Evolutionary conservation across 2,888 invertebrate genomes (phyloP).

Genomic region (Bellardia pandia): DNA sequence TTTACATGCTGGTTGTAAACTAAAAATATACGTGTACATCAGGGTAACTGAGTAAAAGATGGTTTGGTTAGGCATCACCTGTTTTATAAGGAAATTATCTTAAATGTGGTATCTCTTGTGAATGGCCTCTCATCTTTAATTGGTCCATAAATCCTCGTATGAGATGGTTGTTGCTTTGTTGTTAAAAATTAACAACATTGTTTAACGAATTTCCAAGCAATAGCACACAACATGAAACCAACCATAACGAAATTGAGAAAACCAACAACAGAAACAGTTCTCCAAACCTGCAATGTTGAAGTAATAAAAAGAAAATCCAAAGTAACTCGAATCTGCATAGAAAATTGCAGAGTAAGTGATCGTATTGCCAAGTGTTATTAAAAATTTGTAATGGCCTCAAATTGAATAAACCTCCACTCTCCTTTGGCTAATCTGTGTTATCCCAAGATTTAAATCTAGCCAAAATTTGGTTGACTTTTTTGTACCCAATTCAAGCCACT

Average conservation of each 20-base stretch:
- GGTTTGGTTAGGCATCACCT: constrained; percentile 32
- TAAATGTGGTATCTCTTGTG: neutral
- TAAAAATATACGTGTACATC: neutral
- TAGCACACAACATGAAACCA: constrained; percentile 28
- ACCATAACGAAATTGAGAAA: constrained; percentile 36
- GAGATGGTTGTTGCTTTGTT: constrained; percentile 32
- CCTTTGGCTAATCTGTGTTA: too few relatives aligned
- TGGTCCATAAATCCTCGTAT: constrained; percentile 44
- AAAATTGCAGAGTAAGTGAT: too few relatives aligned
- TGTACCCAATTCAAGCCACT: too few relatives aligned
- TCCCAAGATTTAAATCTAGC: too few relatives aligned
- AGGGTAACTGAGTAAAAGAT: neutral
- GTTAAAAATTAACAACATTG: constrained; percentile 60
- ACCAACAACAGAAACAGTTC: neutral
- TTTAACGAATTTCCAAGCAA: constrained; percentile 46
- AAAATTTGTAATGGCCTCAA: too few relatives aligned
- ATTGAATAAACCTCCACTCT: too few relatives aligned
- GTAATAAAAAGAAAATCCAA: too few relatives aligned
- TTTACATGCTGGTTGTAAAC: neutral
- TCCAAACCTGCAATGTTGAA: too few relatives aligned
- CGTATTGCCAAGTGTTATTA: too few relatives aligned
- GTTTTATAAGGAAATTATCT: constrained; percentile 39
- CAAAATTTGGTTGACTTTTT: too few relatives aligned
- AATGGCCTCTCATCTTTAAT: neutral
- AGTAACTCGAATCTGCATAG: too few relatives aligned